These are phyloP conservation scores for Pipistrellus kuhlii DNA, from an alignment of 2,797 vertebrate species.

Conservation along the genomic window DNA sequence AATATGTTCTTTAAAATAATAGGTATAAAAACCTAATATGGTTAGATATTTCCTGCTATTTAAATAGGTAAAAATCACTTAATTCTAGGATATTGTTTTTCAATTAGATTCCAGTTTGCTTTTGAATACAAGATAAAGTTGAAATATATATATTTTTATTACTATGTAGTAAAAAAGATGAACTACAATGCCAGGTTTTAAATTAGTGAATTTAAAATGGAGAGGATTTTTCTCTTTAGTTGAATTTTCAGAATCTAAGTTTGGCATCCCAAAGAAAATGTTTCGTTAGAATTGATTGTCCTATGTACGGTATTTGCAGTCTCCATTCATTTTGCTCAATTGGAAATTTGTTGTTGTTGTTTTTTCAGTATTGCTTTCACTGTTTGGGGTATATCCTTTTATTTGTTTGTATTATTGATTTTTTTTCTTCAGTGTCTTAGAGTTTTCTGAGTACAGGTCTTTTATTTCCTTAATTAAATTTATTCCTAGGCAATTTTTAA, in stretches of 20 bases:
- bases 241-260: conserved; percentile 32
- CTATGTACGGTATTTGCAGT: background rate
- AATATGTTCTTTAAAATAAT: conserved; percentile 56
- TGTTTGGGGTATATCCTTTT: background rate
- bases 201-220: conserved; percentile 47
- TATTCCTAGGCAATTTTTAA: background rate
- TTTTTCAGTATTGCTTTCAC: background rate
- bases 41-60: conserved; percentile 9
- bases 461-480: background rate
- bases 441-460: background rate
- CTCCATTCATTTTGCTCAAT: background rate
- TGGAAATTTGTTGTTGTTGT: background rate
- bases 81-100: background rate
- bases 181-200: background rate
- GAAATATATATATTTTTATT: background rate
- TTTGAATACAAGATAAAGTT: conserved; percentile 30
- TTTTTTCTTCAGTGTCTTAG: background rate
- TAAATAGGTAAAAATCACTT: conserved; percentile 29
- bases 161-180: background rate
- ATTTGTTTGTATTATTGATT: background rate
- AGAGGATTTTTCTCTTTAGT: background rate
- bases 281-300: background rate
- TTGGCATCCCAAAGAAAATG: background rate
- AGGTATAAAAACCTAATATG: conserved; percentile 34
- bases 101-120: background rate